phyloP scores from a whole-genome alignment of 2,888 invertebrate species.

The Hyposoter dolosus region DNA sequence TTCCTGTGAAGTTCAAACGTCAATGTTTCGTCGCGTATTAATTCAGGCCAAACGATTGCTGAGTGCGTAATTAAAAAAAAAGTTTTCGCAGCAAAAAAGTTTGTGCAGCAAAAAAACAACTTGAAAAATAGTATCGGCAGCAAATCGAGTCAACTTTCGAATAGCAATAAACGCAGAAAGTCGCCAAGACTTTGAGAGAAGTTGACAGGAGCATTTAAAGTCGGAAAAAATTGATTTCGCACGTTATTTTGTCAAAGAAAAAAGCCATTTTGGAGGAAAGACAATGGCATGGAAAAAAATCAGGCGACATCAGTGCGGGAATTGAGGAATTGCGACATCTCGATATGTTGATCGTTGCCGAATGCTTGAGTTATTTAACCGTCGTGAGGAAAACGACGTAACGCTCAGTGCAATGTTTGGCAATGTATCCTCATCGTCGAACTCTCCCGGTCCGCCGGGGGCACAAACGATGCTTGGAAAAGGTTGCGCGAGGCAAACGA shows the following conservation, averaged over 20 bases:
- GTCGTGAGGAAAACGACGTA: constrained; percentile 32
- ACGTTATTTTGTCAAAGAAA: not conserved
- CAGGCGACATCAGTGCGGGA: constrained; percentile 64
- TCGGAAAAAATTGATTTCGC: not conserved
- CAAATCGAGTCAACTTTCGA: not conserved
- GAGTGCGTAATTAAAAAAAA: not conserved
- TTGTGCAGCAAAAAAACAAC: not conserved
- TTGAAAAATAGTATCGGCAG: not conserved
- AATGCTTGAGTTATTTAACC: constrained; percentile 12
- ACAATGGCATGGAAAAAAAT: not conserved
- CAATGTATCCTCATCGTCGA: constrained; percentile 79
- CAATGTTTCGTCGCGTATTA: not conserved
- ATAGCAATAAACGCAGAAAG: not conserved
- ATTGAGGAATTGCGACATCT: not conserved
- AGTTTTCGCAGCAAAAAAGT: not conserved
- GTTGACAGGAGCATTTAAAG: not conserved
- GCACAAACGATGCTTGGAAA: constrained; percentile 52
- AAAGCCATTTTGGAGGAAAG: not conserved
- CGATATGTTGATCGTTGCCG: constrained; percentile 16
- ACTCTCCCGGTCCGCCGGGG: constrained; percentile 77
- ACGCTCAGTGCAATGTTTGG: constrained; percentile 77
- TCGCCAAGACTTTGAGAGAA: not conserved
- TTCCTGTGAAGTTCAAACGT: not conserved
- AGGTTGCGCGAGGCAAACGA: constrained; percentile 56
- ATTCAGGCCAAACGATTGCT: not conserved